These are phyloP conservation scores for Harpalus rubripes DNA, from an alignment of 2,888 invertebrate species.

Conservation along the genomic window DNA sequence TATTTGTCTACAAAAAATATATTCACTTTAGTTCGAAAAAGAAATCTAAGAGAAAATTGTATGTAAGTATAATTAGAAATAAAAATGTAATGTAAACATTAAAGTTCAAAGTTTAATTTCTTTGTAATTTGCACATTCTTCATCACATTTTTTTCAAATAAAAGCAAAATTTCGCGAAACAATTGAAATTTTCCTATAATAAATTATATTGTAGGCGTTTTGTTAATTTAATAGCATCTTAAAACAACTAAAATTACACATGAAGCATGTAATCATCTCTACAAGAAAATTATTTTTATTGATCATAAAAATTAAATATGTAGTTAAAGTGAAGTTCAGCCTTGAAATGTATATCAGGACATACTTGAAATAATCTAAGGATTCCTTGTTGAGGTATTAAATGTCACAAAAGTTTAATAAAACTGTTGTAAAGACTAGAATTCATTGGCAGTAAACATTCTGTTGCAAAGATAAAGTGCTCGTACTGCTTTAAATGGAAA, in stretches of 20 bases:
- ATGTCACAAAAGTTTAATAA: constrained; percentile 57
- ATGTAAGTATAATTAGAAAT: too few relatives aligned
- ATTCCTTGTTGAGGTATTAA: constrained; percentile 52
- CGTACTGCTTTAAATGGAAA: constrained; percentile 25
- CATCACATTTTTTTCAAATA: too few relatives aligned
- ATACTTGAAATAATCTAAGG: constrained; percentile 59
- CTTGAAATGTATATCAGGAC: constrained; percentile 57
- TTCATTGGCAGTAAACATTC: constrained; percentile 55
- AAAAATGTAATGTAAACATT: too few relatives aligned
- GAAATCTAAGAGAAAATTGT: too few relatives aligned
- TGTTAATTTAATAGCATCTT: constrained; percentile 38
- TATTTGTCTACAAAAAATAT: too few relatives aligned
- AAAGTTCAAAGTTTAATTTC: too few relatives aligned
- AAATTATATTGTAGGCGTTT: constrained; percentile 20
- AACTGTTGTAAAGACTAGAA: constrained; percentile 53
- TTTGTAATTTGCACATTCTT: too few relatives aligned
- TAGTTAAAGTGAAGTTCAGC: constrained; percentile 27
- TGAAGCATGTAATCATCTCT: constrained; percentile 41
- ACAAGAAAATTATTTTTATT: constrained; percentile 52
- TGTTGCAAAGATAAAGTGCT: constrained; percentile 25
- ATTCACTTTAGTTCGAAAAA: too few relatives aligned
- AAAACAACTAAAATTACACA: constrained; percentile 41
- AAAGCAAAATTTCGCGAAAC: not conserved
- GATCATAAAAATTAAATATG: constrained; percentile 53
- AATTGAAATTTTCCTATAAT: constrained; percentile 24